Evolutionary conservation across 2,797 vertebrate genomes (phyloP).

Genomic region (Lerista edwardsae): DNA sequence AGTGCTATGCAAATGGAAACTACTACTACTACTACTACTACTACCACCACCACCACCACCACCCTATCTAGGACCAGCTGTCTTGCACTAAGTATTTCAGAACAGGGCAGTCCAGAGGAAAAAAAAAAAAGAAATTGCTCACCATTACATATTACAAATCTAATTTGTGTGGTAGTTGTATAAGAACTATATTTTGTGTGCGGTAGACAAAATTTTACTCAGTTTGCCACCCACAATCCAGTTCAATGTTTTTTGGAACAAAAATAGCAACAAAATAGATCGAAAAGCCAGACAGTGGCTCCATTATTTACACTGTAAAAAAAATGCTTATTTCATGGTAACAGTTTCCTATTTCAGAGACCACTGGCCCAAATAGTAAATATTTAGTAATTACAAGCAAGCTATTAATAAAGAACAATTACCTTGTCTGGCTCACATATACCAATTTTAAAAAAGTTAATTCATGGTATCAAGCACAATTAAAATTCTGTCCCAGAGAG

Average conservation of each 20-base stretch:
- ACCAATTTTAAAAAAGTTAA: background rate
- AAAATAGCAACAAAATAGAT: background rate
- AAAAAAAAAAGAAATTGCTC: background rate
- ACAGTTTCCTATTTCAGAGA: background rate
- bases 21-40: too few relatives aligned
- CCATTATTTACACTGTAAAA: background rate
- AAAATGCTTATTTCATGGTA: background rate
- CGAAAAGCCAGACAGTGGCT: background rate
- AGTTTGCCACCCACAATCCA: background rate
- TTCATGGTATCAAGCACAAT: background rate
- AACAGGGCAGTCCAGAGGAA: background rate
- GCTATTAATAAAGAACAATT: background rate
- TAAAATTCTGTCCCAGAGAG: background rate
- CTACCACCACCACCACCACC: too few relatives aligned
- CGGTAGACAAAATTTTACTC: constrained; percentile 16
- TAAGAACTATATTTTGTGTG: background rate
- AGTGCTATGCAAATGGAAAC: too few relatives aligned
- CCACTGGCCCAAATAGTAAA: background rate
- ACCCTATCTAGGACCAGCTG: too few relatives aligned
- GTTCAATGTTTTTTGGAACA: constrained; percentile 1
- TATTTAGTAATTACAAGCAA: background rate
- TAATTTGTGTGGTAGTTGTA: background rate
- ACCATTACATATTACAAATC: background rate
- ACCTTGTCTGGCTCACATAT: background rate
- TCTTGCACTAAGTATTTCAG: background rate